Evolutionary conservation across 1,140 invertebrate species (phyloP), one percentile per base, ranked within the genome.

Genomic region (Cyphomyrmex costatus): DNA sequence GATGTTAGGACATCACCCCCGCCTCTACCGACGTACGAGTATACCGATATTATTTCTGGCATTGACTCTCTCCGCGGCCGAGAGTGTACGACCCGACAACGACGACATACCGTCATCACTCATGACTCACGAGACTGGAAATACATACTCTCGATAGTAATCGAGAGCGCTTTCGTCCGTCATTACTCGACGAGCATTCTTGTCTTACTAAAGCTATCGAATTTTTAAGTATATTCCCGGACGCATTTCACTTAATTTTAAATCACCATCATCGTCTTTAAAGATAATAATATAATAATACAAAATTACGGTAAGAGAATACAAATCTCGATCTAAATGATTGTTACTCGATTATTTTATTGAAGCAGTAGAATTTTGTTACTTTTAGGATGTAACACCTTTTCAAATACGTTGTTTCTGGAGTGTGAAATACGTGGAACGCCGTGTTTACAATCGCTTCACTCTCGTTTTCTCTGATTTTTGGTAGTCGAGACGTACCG

Each of bases 21-120:
- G 87, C 80, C 90, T 78, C 76, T 78, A 86, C 51, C 71, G 78
- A 76, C 71, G 53, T 84, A 86, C 66, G 74, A 66, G 88, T 83
- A 85, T 80, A 88, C 88, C 80, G 85, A 93, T 94, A 94, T 94
- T 95, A 94, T 94, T 94, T 94, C 93, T 93, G 93, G 93, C 94
- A 93, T 94, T 92, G 92, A 93, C 94, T 93, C 84, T 83, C 51
- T 68, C n/a, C 86, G 87, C 66, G 58, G 63, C 74, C 86, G 90
- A 82, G 90, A 82, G 86, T 89, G 91, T 90, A 92, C 85, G 86
- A 90, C 74, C 73, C 88, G 85, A 87, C 86, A 74, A 89, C 88
- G 36, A 86, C 85, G 71, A 77, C 86, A 88, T 85, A 92, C 88
- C 92, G 89, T 91, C 90, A 91, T 92, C 90, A 71, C 90, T 89